Evolutionary conservation across 2,113 vertebrate genomes (phyloP).

Genomic region (Myanophis thanlyinensis): DNA sequence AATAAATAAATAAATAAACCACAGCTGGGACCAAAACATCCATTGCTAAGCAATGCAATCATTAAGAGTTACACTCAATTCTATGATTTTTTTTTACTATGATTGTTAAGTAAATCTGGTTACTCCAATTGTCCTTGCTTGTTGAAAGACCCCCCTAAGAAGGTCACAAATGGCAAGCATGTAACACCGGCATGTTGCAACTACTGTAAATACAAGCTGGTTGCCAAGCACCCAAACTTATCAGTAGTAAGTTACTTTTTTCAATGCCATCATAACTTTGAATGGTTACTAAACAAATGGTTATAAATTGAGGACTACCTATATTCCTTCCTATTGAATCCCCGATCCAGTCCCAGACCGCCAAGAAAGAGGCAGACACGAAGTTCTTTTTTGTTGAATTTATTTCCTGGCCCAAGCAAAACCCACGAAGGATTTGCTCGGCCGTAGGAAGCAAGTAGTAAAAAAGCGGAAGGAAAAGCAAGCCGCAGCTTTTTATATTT

Average conservation of each 20-base stretch:
- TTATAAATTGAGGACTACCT: not conserved
- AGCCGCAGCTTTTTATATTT: too few species aligned
- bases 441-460: too few species aligned
- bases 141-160: not conserved
- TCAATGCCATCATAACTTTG: not conserved
- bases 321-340: not conserved
- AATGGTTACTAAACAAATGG: not conserved
- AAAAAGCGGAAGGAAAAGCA: too few species aligned
- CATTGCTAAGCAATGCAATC: not conserved
- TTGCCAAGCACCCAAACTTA: not conserved
- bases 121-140: not conserved
- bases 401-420: too few species aligned
- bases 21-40: not conserved
- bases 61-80: not conserved
- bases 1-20: too few species aligned
- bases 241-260: not conserved
- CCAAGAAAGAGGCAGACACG: not conserved
- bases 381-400: too few species aligned
- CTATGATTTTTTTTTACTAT: too few species aligned
- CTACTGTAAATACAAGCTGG: not conserved
- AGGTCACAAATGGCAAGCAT: not conserved
- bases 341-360: not conserved
- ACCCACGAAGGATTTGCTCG: too few species aligned
- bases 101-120: not conserved
- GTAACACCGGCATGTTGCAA: not conserved